Evolutionary conservation across 2,888 invertebrate species (phyloP).

Genomic region (Eupithecia centaureata): DNA sequence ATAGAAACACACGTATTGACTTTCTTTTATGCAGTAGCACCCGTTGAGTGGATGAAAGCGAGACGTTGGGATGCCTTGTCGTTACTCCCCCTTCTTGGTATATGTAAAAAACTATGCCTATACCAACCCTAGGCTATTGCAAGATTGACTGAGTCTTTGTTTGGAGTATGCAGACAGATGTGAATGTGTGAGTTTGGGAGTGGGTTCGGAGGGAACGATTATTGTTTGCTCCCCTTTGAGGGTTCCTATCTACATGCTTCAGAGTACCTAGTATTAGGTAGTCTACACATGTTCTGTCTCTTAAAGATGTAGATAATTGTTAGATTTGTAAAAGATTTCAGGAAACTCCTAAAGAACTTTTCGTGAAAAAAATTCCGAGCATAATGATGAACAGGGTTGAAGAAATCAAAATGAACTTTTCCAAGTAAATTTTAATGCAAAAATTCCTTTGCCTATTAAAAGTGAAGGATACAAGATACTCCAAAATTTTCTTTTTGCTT

Average conservation of each 20-base stretch:
- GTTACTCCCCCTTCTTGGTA: conserved; percentile 72
- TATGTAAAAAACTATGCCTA: conserved; percentile 75
- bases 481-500: conserved; percentile 69
- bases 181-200: conserved; percentile 46
- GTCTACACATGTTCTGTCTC: background rate
- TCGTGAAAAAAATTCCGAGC: conserved; percentile 17
- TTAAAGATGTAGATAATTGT: background rate
- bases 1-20: conserved; percentile 55
- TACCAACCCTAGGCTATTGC: conserved; percentile 71
- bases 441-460: conserved; percentile 70
- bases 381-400: conserved; percentile 41
- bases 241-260: conserved; percentile 19
- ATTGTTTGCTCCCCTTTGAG: conserved; percentile 46
- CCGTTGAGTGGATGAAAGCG: conserved; percentile 78
- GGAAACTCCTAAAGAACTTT: background rate
- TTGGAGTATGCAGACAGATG: conserved; percentile 62
- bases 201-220: conserved; percentile 41
- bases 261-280: conserved; percentile 4
- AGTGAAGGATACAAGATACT: conserved; percentile 74
- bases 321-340: background rate
- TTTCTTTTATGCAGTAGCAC: conserved; percentile 73
- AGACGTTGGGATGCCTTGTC: conserved; percentile 69
- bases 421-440: conserved; percentile 61
- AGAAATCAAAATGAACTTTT: conserved; percentile 59
- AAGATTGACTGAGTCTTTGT: conserved; percentile 76